phyloP scores from a whole-genome alignment of 2,113 vertebrate species.

The Pollachius pollachius region DNA sequence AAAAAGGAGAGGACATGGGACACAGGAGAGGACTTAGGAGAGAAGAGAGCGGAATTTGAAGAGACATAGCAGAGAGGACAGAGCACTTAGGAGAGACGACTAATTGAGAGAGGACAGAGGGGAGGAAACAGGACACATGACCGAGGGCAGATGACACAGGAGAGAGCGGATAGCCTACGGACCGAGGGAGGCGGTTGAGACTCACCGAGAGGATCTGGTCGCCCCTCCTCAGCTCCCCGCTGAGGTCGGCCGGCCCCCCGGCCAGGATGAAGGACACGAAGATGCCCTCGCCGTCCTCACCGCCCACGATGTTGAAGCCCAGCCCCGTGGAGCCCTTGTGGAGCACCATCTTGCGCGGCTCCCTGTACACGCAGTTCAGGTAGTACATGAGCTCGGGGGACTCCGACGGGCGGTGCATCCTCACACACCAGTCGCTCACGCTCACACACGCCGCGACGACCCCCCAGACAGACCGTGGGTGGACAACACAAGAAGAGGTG shows the following conservation, averaged over 20 bases:
- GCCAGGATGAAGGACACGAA: slow-evolving; percentile 98
- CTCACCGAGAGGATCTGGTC: slow-evolving; percentile 96
- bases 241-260: slow-evolving; percentile 93
- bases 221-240: slow-evolving; percentile 90
- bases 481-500: not conserved
- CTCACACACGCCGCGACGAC: slow-evolving; percentile 3
- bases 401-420: slow-evolving; percentile 67
- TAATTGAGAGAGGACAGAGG: too few relatives aligned
- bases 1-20: too few relatives aligned
- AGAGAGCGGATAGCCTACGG: not conserved
- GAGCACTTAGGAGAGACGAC: too few relatives aligned
- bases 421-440: slow-evolving; percentile 27
- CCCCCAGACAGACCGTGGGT: not conserved
- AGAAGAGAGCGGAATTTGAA: too few relatives aligned
- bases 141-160: not conserved
- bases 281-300: slow-evolving; percentile 96
- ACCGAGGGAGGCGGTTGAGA: slow-evolving; percentile 27
- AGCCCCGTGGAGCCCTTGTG: slow-evolving; percentile 95
- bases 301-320: slow-evolving; percentile 96
- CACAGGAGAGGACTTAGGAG: too few relatives aligned
- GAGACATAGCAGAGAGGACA: too few relatives aligned
- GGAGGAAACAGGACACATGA: too few relatives aligned
- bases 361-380: slow-evolving; percentile 83
- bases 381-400: slow-evolving; percentile 74
- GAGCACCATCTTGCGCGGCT: slow-evolving; percentile 91